These are phyloP conservation scores for Aix galericulata DNA, from an alignment of 2,113 vertebrate genomes.

Conservation along the genomic window DNA sequence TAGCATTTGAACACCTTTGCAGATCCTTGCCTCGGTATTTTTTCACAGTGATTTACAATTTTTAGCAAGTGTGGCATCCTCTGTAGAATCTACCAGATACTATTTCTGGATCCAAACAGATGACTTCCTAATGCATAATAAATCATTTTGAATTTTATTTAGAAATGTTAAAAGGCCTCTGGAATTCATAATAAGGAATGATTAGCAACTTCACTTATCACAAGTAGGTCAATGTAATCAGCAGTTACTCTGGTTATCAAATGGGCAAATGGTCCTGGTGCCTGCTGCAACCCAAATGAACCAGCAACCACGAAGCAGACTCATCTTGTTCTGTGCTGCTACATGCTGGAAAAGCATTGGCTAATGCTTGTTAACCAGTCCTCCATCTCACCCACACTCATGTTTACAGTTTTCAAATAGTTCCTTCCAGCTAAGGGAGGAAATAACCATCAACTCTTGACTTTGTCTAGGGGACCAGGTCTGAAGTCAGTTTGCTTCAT, in stretches of 20 bases:
- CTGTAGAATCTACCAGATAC: background rate
- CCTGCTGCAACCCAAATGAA: background rate
- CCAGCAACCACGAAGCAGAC: background rate
- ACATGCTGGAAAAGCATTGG: background rate
- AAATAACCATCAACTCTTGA: background rate
- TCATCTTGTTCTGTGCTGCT: background rate
- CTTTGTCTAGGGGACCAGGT: background rate
- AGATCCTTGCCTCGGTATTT: background rate
- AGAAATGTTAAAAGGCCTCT: background rate
- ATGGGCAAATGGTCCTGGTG: background rate
- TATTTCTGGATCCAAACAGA: constrained; percentile 6
- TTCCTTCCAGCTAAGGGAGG: background rate
- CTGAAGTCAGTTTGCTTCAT: background rate
- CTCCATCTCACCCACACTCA: background rate
- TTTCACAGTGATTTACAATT: background rate
- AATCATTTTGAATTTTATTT: background rate
- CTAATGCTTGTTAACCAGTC: background rate
- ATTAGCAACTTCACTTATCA: background rate
- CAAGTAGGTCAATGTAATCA: background rate
- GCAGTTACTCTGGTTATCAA: background rate
- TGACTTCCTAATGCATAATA: background rate
- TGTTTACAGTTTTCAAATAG: background rate
- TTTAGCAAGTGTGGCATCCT: background rate
- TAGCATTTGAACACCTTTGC: background rate
- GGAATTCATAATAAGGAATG: background rate